Evolutionary conservation across 2,888 invertebrate species (phyloP), one percentile per base, ranked within the genome.

Genomic region (Diarsia rubi): DNA sequence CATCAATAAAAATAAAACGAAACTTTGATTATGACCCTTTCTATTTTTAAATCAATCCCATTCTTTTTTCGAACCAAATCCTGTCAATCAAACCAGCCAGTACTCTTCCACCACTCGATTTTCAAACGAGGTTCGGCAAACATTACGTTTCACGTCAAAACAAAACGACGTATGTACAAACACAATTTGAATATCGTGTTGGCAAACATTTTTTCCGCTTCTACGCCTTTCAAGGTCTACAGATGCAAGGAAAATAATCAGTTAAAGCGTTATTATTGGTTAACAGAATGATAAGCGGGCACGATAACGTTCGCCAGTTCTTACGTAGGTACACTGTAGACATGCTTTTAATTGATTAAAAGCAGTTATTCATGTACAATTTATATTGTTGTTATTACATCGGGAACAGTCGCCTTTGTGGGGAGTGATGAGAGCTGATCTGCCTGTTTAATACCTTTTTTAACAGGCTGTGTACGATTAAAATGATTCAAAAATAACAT

Each of bases 261-360:
- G 88, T 85, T 85, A 82, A 83, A 89, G 87, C 88, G 86, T 88
- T 89, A 89, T 90, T 91, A 91, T 92, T 90, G 89, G 90, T 91
- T 90, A 90, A 91, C 87, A 87, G 86, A 87, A 88, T 88, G 92
- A 92, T 92, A 92, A 91, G 88, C 70, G 81, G 67, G 44, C 66
- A 86, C 82, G 90, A 92, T 91, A 92, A 86, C 88, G 81, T 74
- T 79, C 68, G 81, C 78, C 79, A 81, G 83, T 88, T 88, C 89
- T 90, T 90, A 89, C 82, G 78, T 80, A 47, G 64, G n/a, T n/a
- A n/a, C n/a, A n/a, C 54, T 66, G 65, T 74, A 69, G 73, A 49
- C 60, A 86, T 78, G 78, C 82, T 79, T 78, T 84, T 80, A 81
- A 87, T 87, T 87, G 86, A 86, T 87, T 87, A 86, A 73, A 78